These are phyloP conservation scores for Dinothrombium tinctorium DNA, from an alignment of 1,140 invertebrate genomes.

Conservation along the genomic window DNA sequence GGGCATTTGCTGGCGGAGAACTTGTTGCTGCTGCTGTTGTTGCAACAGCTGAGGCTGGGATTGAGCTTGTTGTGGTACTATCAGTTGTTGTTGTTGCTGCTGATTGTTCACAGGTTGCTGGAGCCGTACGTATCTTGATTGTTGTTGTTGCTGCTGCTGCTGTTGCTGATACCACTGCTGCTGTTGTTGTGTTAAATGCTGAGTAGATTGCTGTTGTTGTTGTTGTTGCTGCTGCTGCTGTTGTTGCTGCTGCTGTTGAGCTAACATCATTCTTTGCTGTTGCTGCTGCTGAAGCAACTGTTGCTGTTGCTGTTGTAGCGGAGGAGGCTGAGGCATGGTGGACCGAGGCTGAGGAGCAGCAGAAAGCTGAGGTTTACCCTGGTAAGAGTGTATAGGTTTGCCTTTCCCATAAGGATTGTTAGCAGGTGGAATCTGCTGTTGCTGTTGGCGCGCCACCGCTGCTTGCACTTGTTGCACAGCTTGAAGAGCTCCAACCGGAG, in stretches of 20 bases:
- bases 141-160: conserved; percentile 7
- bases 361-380: neutral
- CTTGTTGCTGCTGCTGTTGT: conserved; percentile 7
- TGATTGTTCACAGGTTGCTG: conserved; percentile 1
- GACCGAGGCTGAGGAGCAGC: neutral
- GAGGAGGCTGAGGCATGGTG: conserved; percentile 10
- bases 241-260: conserved; percentile 13
- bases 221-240: conserved; percentile 11
- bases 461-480: conserved; percentile 77
- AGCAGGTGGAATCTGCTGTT: conserved; percentile 13
- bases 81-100: conserved; percentile 6
- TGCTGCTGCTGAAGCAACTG: conserved; percentile 14
- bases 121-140: conserved; percentile 1
- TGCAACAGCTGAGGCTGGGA: conserved; percentile 1
- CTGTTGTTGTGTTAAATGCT: conserved; percentile 11
- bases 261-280: conserved; percentile 3
- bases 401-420: conserved; percentile 7
- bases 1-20: conserved; percentile 1
- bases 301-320: conserved; percentile 3
- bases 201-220: conserved; percentile 14
- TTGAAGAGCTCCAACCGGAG: conserved; percentile 47
- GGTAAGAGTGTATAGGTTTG: neutral
- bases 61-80: conserved; percentile 10
- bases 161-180: conserved; percentile 13
- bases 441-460: conserved; percentile 48